Percentiles rank a stretch among this genome's conserved stretches.
Evolutionary conservation across 2,888 invertebrate genomes (phyloP).

Genomic region (Phyllotreta striolata): DNA sequence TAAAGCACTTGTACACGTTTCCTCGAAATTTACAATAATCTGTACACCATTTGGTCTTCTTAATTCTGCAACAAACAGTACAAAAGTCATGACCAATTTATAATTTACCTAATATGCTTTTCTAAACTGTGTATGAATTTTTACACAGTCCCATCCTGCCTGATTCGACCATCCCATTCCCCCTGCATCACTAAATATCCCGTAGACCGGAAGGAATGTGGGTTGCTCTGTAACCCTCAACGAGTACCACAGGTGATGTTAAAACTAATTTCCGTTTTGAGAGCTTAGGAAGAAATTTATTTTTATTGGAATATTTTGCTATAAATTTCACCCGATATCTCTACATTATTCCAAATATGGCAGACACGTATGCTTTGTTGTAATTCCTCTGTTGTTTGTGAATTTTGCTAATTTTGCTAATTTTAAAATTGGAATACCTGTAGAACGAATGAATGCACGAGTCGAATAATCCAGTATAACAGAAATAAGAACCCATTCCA

Average conservation of each 20-base stretch:
- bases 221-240: constrained; percentile 49
- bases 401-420: too few species aligned
- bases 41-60: too few species aligned
- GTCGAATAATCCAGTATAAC: too few species aligned
- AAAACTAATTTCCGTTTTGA: constrained; percentile 51
- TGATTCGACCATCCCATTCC: constrained; percentile 42
- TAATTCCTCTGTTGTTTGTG: not conserved
- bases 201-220: constrained; percentile 46
- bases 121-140: too few species aligned
- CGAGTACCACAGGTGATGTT: constrained; percentile 54
- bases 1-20: constrained; percentile 1
- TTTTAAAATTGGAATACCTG: too few species aligned
- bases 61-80: too few species aligned
- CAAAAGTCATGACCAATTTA: too few species aligned
- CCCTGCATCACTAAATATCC: constrained; percentile 50
- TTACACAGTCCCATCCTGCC: constrained; percentile 44
- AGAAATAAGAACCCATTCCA: too few species aligned
- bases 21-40: not conserved
- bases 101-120: constrained; percentile 30
- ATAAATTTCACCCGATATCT: constrained; percentile 23
- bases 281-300: constrained; percentile 32
- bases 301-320: constrained; percentile 29
- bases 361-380: constrained; percentile 14
- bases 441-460: too few species aligned
- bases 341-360: constrained; percentile 23